Percentiles rank a stretch among this genome's conserved stretches.
Evolutionary conservation across 2,888 invertebrate genomes (phyloP).

Genomic region (Plagodis dolabraria): DNA sequence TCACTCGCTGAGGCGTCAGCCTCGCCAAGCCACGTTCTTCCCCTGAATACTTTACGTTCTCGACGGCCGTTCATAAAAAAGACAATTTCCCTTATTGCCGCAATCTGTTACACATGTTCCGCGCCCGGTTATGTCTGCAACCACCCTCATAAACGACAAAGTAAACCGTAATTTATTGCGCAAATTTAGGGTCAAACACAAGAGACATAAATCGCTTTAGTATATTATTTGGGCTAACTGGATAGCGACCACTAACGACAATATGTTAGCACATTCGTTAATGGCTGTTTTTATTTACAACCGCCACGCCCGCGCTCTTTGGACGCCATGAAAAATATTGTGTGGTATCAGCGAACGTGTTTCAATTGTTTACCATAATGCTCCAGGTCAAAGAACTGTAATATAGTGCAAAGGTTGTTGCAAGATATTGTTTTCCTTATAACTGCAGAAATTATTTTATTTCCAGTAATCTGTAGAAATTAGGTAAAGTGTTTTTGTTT

Average conservation of each 20-base stretch:
- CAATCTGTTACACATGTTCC: conserved; percentile 83
- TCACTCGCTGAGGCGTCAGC: conserved; percentile 49
- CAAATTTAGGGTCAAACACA: conserved; percentile 81
- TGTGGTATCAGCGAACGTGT: conserved; percentile 3
- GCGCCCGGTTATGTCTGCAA: conserved; percentile 75
- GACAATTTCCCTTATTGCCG: conserved; percentile 84
- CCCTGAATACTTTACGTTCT: conserved; percentile 75
- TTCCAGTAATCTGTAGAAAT: too few relatives aligned
- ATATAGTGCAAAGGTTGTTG: background rate
- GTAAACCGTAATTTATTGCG: conserved; percentile 83
- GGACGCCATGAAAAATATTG: conserved; percentile 16
- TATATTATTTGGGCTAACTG: conserved; percentile 65
- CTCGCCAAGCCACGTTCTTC: conserved; percentile 48
- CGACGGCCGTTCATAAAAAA: conserved; percentile 81
- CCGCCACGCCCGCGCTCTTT: conserved; percentile 11
- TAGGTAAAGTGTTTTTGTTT: too few relatives aligned
- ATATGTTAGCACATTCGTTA: conserved; percentile 42
- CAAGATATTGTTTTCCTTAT: background rate
- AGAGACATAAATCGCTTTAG: conserved; percentile 74
- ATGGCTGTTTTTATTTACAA: conserved; percentile 32
- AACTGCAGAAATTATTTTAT: too few relatives aligned
- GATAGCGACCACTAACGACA: conserved; percentile 48
- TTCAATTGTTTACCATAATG: conserved; percentile 5
- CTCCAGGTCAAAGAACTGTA: background rate
- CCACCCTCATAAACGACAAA: conserved; percentile 83